Evolutionary conservation across 1,140 invertebrate genomes (phyloP).

Genomic region (Drosophila pseudoobscura): DNA sequence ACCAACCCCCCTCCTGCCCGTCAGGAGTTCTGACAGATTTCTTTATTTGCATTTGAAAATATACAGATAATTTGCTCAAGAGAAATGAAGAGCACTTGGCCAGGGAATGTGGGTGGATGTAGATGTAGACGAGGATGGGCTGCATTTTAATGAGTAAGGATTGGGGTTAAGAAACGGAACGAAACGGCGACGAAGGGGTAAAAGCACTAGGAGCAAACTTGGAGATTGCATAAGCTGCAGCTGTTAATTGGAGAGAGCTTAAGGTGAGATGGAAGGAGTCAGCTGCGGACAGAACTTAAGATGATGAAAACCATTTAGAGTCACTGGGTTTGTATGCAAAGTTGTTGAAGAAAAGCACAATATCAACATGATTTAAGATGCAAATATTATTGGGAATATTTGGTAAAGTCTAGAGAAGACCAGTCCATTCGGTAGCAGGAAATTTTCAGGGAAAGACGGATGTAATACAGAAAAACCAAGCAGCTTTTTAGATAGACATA

Average conservation of each 20-base stretch:
- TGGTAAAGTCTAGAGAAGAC: too few species aligned
- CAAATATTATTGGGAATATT: too few species aligned
- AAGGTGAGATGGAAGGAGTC: conserved; percentile 7
- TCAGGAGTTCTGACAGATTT: conserved; percentile 36
- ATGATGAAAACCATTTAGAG: too few species aligned
- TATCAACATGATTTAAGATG: too few species aligned
- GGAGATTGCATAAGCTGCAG: background rate
- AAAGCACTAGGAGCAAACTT: conserved; percentile 24
- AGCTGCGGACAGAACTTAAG: background rate
- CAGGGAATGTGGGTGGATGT: background rate
- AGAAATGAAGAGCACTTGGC: conserved; percentile 7
- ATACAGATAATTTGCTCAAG: conserved; percentile 31
- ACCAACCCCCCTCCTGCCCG: background rate
- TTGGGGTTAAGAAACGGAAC: conserved; percentile 30
- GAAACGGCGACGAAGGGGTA: conserved; percentile 2
- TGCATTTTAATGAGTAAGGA: conserved; percentile 49
- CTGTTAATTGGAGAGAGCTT: conserved; percentile 4
- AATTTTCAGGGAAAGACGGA: too few species aligned
- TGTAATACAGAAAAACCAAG: background rate
- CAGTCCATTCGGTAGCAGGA: too few species aligned
- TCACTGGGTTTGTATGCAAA: too few species aligned
- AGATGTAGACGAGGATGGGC: background rate
- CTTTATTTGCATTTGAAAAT: conserved; percentile 55
- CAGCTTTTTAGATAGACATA: background rate
- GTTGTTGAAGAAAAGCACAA: too few species aligned